phyloP scores from a whole-genome alignment of 2,797 vertebrate species.

The Chanos chanos region DNA sequence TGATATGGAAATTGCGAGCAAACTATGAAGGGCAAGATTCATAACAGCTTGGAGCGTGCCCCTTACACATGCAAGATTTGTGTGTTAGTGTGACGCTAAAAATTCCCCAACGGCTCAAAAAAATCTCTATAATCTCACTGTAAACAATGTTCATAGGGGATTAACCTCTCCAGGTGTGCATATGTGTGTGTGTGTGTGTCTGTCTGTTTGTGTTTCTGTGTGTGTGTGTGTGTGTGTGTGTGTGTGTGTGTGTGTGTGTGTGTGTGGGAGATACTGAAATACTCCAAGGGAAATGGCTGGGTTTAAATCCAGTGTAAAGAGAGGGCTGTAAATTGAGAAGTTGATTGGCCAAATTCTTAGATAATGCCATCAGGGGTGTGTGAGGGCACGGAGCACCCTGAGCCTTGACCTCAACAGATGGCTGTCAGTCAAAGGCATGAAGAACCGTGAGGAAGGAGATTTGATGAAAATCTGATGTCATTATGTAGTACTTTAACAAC shows the following conservation, averaged over 20 bases:
- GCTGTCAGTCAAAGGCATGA: too few species aligned
- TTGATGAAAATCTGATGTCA: too few species aligned
- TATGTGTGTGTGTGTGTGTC: conserved; percentile 7
- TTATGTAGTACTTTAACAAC: too few species aligned
- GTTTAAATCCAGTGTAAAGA: conserved; percentile 3
- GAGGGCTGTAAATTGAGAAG: conserved; percentile 21
- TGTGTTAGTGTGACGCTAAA: background rate
- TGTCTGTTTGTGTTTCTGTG: background rate
- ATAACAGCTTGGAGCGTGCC: conserved; percentile 17
- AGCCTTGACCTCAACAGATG: too few species aligned
- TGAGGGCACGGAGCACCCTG: too few species aligned
- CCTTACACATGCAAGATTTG: conserved; percentile 13
- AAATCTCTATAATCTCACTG: background rate
- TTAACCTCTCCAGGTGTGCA: too few species aligned
- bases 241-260: background rate
- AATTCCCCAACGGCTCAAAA: background rate
- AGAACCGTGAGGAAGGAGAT: too few species aligned
- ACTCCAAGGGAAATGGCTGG: conserved; percentile 7
- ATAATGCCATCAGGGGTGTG: too few species aligned
- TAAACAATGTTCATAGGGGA: background rate
- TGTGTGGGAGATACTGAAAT: background rate
- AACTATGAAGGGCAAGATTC: conserved; percentile 43
- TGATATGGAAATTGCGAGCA: conserved; percentile 42
- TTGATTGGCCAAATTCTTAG: conserved; percentile 27
- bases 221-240: background rate